Conservation (phyloP, 2,113 vertebrate species). For the Trematocara variabile region DNA sequence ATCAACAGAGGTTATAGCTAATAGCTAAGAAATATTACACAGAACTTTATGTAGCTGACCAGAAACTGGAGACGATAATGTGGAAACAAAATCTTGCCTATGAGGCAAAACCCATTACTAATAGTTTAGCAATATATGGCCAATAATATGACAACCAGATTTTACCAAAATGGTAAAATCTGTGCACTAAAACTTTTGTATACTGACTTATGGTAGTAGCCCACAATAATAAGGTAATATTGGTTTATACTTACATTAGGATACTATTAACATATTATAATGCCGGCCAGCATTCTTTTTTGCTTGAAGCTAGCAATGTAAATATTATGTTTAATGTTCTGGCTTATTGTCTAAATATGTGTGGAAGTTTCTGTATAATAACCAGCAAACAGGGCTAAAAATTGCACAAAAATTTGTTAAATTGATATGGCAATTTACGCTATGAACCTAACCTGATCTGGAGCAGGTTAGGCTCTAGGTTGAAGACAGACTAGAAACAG, state of each 20-base stretch:
- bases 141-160: neutral
- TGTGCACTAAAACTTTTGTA: neutral
- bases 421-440: neutral
- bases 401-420: neutral
- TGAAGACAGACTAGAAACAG: neutral
- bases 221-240: neutral
- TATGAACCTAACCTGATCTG: neutral
- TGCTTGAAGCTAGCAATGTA: neutral
- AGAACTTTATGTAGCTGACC: accelerated
- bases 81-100: neutral
- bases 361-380: neutral
- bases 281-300: neutral
- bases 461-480: neutral
- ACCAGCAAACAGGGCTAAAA: neutral
- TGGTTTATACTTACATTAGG: neutral
- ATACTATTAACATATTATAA: neutral
- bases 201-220: neutral
- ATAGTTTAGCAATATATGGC: neutral
- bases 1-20: neutral
- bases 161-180: neutral
- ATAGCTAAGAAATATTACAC: neutral
- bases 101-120: neutral
- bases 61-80: neutral
- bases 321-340: neutral
- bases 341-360: neutral